Base-by-base conservation (phyloP, 2,888 invertebrate species). In the Lordiphosa fenestrarum region DNA sequence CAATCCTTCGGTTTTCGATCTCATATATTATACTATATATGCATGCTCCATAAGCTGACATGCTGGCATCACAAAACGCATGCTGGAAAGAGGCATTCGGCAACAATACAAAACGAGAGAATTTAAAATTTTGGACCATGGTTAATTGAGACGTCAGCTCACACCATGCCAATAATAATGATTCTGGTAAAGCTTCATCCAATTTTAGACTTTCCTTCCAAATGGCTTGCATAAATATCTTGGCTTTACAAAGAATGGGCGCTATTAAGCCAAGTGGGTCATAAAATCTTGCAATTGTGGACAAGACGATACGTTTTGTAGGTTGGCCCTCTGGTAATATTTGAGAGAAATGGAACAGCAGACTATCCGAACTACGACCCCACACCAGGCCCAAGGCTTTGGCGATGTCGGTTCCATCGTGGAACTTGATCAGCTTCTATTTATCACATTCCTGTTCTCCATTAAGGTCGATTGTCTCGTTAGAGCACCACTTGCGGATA, bases 11-110 rank as follows among this genome's bases (percentile, higher is more conserved):
- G 13, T 12, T 15, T 48, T 37, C n/a, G 48, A 48, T 6, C 23
- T 7, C 10, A n/a, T n/a, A n/a, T n/a, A n/a, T n/a, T n/a, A n/a
- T n/a, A n/a, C 37, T 6, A 15, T 48, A 48, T 0, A 48, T 15
- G 36, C 48, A 48, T 10, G 48, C 48, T 37, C 37, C 48, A 37
- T 36, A 48, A n/a, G 48, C 48, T 12, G 37, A 12, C 6, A 48
- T 19, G 12, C 46, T 47, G n/a, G 47, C 47, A 42, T 42, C 42
- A 25, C 23, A 42, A 42, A 23, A 23, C 6, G 25, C 25, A 25
- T 25, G 6, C 25, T 25, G 25, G 6, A 25, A 25, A 25, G 25
- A 25, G 5, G 25, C 25, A 4, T 6, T 25, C 6, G 25, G 25
- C 25, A 6, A 6, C 25, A 25, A 5, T 5, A 25, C 6, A 25